Conservation (phyloP, 2,797 vertebrate species). For the Neopelma chrysocephalum region DNA sequence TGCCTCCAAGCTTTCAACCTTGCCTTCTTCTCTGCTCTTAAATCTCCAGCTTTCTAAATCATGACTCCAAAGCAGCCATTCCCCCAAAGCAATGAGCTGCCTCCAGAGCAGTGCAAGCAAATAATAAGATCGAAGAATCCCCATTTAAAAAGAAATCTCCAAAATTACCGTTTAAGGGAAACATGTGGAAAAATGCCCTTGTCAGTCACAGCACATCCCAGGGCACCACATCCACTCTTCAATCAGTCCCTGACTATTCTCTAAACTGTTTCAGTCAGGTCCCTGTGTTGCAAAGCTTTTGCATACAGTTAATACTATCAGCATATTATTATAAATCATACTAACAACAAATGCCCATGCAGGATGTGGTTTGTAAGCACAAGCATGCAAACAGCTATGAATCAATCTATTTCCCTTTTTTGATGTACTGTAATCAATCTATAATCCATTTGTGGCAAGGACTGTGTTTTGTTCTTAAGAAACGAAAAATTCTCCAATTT, state of each 20-base stretch:
- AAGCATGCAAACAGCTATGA: neutral
- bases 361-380: slow-evolving; percentile 9
- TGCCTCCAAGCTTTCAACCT: slow-evolving; percentile 24
- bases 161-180: neutral
- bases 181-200: neutral
- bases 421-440: neutral
- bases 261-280: neutral
- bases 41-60: neutral
- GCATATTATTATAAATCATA: neutral
- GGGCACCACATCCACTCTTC: neutral
- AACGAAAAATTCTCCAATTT: slow-evolving; percentile 35
- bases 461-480: neutral
- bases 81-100: neutral
- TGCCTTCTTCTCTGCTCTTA: neutral
- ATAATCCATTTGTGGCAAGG: neutral
- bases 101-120: neutral
- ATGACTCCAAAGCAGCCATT: neutral
- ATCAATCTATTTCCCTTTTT: slow-evolving; percentile 29
- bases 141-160: neutral
- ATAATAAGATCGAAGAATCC: neutral
- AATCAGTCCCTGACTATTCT: neutral
- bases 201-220: neutral
- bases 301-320: neutral
- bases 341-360: neutral
- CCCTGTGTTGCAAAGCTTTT: neutral